phyloP scores from a whole-genome alignment of 2,797 vertebrate genomes.

The Molossus alvarezi region DNA sequence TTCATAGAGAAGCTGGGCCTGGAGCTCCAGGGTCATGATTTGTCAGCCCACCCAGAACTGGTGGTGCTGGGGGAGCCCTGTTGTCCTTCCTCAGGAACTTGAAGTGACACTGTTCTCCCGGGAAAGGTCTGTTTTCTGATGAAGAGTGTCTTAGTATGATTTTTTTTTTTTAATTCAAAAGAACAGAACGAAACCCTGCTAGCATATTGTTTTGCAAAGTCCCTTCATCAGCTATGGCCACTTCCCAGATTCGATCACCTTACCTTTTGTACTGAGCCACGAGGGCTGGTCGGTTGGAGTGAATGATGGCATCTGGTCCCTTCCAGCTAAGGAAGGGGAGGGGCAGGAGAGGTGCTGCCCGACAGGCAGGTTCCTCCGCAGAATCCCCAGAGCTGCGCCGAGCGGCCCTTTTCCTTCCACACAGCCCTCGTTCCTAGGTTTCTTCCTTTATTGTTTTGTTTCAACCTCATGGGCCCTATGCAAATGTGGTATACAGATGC shows the following conservation, averaged over 20 bases:
- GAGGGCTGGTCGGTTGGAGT: not conserved
- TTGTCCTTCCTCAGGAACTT: not conserved
- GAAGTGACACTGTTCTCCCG: rapidly evolving
- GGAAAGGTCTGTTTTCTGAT: conserved; percentile 9
- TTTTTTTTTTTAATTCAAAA: conserved; percentile 38
- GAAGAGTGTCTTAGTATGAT: not conserved
- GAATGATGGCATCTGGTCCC: not conserved
- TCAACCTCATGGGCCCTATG: not conserved
- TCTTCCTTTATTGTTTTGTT: not conserved
- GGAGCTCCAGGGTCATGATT: not conserved
- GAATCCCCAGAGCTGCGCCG: not conserved
- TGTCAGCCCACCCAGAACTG: not conserved
- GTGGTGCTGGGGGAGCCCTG: not conserved
- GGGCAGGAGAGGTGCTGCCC: not conserved
- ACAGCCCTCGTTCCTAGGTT: not conserved
- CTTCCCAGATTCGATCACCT: not conserved
- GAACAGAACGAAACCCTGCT: not conserved
- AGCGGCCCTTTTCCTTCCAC: not conserved
- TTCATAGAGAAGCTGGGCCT: conserved; percentile 1
- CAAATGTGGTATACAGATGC: not conserved
- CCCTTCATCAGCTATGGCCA: not conserved
- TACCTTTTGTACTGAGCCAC: not conserved
- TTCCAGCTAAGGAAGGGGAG: not conserved
- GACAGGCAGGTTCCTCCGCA: not conserved
- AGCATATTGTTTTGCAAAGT: not conserved